phyloP scores from a whole-genome alignment of 2,888 invertebrate genomes.

The Chrysolina americana region DNA sequence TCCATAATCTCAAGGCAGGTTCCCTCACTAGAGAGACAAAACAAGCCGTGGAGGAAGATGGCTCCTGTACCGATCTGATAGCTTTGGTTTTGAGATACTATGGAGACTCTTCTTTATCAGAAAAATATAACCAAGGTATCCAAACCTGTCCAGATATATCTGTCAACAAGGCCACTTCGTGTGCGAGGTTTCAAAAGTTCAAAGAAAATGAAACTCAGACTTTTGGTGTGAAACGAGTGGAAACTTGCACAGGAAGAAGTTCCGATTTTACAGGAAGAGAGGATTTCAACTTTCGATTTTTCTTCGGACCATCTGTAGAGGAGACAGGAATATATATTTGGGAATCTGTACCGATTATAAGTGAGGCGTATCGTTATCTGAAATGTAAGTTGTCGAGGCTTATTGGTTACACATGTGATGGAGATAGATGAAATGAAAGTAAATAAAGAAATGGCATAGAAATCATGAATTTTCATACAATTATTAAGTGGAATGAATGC shows the following conservation, averaged over 20 bases:
- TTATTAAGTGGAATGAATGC: too few species aligned
- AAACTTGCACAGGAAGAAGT: not conserved
- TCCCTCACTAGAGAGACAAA: too few species aligned
- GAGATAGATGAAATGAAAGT: too few species aligned
- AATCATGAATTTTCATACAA: too few species aligned
- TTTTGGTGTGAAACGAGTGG: not conserved
- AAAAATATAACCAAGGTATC: not conserved
- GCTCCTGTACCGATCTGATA: slow-evolving; percentile 24
- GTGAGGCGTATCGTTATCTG: not conserved
- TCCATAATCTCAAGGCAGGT: not conserved
- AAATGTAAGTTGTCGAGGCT: not conserved
- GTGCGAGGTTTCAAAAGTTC: not conserved
- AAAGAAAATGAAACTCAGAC: slow-evolving; percentile 13
- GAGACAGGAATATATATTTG: slow-evolving; percentile 15
- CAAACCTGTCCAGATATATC: not conserved
- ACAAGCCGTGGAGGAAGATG: not conserved
- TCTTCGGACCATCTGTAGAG: slow-evolving; percentile 25
- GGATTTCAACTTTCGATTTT: slow-evolving; percentile 4
- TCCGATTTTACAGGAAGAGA: not conserved
- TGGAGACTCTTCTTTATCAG: slow-evolving; percentile 10
- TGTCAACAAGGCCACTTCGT: not conserved
- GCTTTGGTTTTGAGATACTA: slow-evolving; percentile 32
- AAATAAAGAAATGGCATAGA: too few species aligned
- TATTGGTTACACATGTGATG: not conserved
- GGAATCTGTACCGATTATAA: slow-evolving; percentile 18